phyloP scores from a whole-genome alignment of 2,888 invertebrate species.

The Heteromyza rotundicornis region DNA sequence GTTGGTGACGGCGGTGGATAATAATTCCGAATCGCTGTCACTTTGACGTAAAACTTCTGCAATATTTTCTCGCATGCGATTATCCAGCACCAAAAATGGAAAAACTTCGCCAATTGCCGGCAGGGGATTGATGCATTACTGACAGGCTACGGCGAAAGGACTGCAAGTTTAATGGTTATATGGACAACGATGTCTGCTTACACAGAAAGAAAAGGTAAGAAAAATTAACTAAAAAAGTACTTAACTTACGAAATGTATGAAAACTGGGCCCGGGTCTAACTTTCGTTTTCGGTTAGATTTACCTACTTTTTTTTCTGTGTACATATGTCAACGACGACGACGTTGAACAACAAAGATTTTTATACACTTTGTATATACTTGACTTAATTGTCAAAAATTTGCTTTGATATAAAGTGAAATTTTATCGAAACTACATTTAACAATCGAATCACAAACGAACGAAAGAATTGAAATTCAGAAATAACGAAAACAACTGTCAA shows the following conservation, averaged over 20 bases:
- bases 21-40: constrained; percentile 1
- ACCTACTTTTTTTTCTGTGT: too few relatives aligned
- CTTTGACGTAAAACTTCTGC: neutral
- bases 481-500: constrained; percentile 9
- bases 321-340: too few relatives aligned
- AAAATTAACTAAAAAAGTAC: too few relatives aligned
- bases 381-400: neutral
- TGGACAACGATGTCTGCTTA: neutral
- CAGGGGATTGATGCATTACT: constrained; percentile 1
- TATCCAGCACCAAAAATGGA: constrained; percentile 3
- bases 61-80: constrained; percentile 5
- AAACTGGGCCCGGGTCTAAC: too few relatives aligned
- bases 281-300: too few relatives aligned
- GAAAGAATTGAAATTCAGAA: neutral
- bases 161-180: too few relatives aligned
- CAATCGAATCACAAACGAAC: neutral
- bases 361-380: neutral
- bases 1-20: neutral
- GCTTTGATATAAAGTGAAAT: neutral
- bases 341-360: too few relatives aligned
- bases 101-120: neutral
- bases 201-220: neutral
- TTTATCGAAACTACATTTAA: neutral
- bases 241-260: too few relatives aligned
- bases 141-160: neutral